phyloP scores from a whole-genome alignment of 1,140 invertebrate genomes.

The Pachypeltis micranthus region DNA sequence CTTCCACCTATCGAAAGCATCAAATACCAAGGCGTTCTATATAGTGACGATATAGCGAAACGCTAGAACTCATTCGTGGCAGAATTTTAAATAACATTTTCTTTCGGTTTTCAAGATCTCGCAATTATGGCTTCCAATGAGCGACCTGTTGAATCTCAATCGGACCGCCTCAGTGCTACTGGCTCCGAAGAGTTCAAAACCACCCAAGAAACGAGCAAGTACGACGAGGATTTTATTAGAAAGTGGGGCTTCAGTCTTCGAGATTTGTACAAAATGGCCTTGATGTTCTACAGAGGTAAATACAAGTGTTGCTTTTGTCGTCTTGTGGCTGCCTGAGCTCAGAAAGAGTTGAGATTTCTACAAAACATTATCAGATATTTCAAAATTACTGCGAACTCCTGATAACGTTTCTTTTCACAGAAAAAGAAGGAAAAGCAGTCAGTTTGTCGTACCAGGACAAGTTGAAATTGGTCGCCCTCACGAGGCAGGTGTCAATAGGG shows the following conservation, averaged over 20 bases:
- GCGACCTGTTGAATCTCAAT: conserved; percentile 15
- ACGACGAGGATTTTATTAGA: conserved; percentile 21
- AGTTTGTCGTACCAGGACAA: conserved; percentile 90
- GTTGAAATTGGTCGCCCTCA: conserved; percentile 78
- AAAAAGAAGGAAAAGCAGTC: conserved; percentile 91
- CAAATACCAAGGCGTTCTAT: too few species aligned
- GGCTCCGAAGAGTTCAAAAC: neutral
- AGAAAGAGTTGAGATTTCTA: too few species aligned
- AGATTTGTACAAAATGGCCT: conserved; percentile 74
- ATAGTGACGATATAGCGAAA: too few species aligned
- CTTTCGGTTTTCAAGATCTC: too few species aligned
- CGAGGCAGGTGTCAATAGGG: conserved; percentile 81
- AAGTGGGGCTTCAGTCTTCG: conserved; percentile 56
- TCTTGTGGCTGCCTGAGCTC: too few species aligned
- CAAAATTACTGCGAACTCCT: too few species aligned
- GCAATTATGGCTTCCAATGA: too few species aligned
- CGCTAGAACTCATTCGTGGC: too few species aligned
- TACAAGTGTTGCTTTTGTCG: too few species aligned
- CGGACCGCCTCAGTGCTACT: conserved; percentile 18
- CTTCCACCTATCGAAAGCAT: too few species aligned
- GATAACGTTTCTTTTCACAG: conserved; percentile 51
- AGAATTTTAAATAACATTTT: too few species aligned
- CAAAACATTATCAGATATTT: conserved; percentile 18
- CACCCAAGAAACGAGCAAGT: conserved; percentile 10
- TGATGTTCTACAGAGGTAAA: conserved; percentile 84